Evolutionary conservation across 2,888 invertebrate species (phyloP).

Genomic region (Idaea straminata): DNA sequence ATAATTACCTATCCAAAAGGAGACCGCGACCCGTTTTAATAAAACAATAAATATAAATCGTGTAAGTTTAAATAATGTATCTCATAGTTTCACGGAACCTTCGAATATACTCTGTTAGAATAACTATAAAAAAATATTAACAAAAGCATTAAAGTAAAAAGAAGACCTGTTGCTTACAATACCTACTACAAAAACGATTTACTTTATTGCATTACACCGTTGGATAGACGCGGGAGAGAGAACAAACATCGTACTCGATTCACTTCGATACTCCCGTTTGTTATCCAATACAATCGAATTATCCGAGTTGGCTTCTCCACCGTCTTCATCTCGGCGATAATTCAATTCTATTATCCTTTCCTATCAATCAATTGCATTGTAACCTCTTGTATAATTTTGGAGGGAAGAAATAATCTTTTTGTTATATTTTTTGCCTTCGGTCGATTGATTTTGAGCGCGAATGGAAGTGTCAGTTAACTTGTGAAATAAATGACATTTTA

Average conservation of each 20-base stretch:
- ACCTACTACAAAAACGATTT: slow-evolving; percentile 45
- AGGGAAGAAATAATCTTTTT: slow-evolving; percentile 6
- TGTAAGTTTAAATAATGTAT: too few species aligned
- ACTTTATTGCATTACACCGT: slow-evolving; percentile 43
- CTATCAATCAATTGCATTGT: background rate
- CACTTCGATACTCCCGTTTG: slow-evolving; percentile 46
- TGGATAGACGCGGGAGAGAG: slow-evolving; percentile 32
- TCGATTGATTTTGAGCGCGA: slow-evolving; percentile 62
- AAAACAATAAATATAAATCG: too few species aligned
- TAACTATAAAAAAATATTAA: background rate
- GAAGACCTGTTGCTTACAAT: slow-evolving; percentile 54
- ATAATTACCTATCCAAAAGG: too few species aligned
- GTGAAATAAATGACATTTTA: slow-evolving; percentile 11
- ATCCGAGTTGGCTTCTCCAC: slow-evolving; percentile 46
- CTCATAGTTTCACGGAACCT: background rate
- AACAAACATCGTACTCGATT: slow-evolving; percentile 60
- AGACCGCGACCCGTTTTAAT: too few species aligned
- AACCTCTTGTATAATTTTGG: background rate
- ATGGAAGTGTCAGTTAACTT: slow-evolving; percentile 19
- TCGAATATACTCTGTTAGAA: background rate
- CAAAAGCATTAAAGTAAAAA: background rate
- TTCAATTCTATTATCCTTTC: slow-evolving; percentile 77
- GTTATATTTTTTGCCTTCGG: slow-evolving; percentile 46
- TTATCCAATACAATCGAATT: slow-evolving; percentile 76
- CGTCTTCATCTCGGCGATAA: slow-evolving; percentile 73